Evolutionary conservation across 1,140 invertebrate genomes (phyloP), one percentile per base, ranked within the genome.

Genomic region (Drosophila guanche): DNA sequence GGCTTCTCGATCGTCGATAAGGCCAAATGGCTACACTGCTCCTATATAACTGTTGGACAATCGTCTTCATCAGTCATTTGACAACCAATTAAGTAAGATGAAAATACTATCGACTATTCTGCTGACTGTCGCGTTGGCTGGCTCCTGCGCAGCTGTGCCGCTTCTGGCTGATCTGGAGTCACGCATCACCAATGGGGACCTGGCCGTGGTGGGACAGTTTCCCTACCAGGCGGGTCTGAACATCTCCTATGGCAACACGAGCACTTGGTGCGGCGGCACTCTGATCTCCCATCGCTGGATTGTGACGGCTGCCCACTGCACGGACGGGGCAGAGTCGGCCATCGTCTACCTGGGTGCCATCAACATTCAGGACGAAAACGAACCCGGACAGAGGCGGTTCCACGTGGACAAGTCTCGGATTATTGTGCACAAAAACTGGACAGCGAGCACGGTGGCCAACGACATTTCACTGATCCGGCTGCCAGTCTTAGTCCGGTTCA

Each of bases 201-300:
- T 56, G 14, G 83, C 83, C 12, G 50, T 47, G 8, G 54, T 37
- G 7, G 74, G 70, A 2, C 80, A 88, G 53, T 80, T 86, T 25
- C 74, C 81, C 6, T 88, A 88, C 33, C 83, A 81, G 48, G 80
- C 60, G 2, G 83, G 83, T 16, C 42, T 88, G 27, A 90, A 92
- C 22, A 5, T 77, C 4, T 78, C 76, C 4, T 73, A 58, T 23
- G 67, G 66, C 2, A 78, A 68, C 6, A 20, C 43, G 8, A 73
- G 37, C 69, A 55, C 48, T 23, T 80, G 78, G 77, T 81, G 79
- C n/a, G 78, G 78, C 6, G 78, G 79, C 5, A 73, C 69, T 16
- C 42, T 79, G 47, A 76, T 79, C 33, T 63, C 65, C 0, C 67
- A 79, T 20, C 55, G 48, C 3, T 83, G 71, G 62, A 68, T 86